phyloP scores from a whole-genome alignment of 2,113 vertebrate species.

The Clarias batrachus region DNA sequence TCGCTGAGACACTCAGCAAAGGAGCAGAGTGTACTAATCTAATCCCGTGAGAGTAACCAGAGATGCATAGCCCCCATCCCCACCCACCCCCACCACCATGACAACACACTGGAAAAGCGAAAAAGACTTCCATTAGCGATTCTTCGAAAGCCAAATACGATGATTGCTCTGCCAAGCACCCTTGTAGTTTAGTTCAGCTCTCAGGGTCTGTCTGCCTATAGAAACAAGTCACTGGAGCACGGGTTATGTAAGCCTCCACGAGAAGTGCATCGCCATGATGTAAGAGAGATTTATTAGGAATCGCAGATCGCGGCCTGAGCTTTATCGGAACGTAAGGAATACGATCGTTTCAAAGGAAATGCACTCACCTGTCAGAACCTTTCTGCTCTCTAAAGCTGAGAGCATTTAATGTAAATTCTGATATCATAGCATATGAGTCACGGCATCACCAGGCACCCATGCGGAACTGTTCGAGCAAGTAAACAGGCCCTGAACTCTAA shows the following conservation, averaged over 20 bases:
- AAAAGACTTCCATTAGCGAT: conserved; percentile 44
- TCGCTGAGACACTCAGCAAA: conserved; percentile 31
- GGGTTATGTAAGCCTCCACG: background rate
- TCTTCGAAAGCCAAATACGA: conserved; percentile 31
- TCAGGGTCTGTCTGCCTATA: background rate
- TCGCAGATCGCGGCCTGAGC: background rate
- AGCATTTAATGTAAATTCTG: background rate
- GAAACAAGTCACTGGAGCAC: background rate
- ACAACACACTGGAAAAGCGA: conserved; percentile 21
- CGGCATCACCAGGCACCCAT: background rate
- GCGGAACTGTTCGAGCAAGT: background rate
- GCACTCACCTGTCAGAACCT: conserved; percentile 16
- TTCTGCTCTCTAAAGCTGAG: background rate
- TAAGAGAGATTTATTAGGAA: conserved; percentile 24
- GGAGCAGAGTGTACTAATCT: conserved; percentile 36
- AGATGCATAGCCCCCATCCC: background rate
- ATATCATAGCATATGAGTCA: background rate
- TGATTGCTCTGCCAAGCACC: conserved; percentile 16
- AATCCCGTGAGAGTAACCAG: conserved; percentile 44
- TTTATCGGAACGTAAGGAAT: conserved; percentile 42
- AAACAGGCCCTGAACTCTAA: background rate
- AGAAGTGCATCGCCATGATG: conserved; percentile 15
- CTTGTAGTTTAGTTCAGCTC: background rate
- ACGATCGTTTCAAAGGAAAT: conserved; percentile 33
- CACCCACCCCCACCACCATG: too few species aligned